Percentiles rank a stretch among this genome's conserved stretches.
These are phyloP conservation scores for Coelinius sp. DNA, from an alignment of 2,888 invertebrate genomes.

Conservation along the genomic window DNA sequence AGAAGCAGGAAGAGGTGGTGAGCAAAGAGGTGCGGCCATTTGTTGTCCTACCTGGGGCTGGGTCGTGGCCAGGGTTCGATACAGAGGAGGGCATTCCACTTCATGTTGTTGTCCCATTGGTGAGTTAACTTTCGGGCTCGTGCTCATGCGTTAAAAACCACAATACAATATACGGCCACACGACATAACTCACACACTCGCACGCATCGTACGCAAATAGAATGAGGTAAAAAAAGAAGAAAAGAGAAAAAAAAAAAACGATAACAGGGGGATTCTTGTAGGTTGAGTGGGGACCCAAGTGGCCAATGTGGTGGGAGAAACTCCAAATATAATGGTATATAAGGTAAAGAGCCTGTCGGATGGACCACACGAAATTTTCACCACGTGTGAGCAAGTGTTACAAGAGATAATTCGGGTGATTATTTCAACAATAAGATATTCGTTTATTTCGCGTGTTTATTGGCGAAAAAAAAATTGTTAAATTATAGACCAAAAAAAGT, in stretches of 20 bases:
- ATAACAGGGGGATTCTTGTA: conserved; percentile 33
- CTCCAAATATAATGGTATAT: conserved; percentile 69
- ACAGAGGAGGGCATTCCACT: background rate
- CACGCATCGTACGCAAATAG: conserved; percentile 35
- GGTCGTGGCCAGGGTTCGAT: conserved; percentile 14
- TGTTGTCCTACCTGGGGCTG: conserved; percentile 22
- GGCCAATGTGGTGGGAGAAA: conserved; percentile 57
- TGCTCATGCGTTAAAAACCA: conserved; percentile 48
- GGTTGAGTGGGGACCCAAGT: conserved; percentile 52
- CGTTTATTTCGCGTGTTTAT: conserved; percentile 18
- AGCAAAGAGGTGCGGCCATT: conserved; percentile 34
- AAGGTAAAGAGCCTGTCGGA: conserved; percentile 68
- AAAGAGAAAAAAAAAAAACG: conserved; percentile 51
- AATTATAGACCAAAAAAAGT: too few species aligned
- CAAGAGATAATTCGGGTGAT: conserved; percentile 45
- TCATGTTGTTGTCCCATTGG: conserved; percentile 51
- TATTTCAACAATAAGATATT: conserved; percentile 8
- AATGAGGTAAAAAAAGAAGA: conserved; percentile 39
- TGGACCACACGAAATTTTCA: conserved; percentile 69
- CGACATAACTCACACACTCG: conserved; percentile 49
- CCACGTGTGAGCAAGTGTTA: conserved; percentile 61
- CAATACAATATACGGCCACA: conserved; percentile 39
- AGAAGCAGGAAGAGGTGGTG: background rate
- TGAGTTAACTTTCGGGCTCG: conserved; percentile 57
- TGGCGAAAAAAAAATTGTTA: conserved; percentile 28